phyloP scores from a whole-genome alignment of 92 coral and sea anemone species.

The Pocillopora grandis region DNA sequence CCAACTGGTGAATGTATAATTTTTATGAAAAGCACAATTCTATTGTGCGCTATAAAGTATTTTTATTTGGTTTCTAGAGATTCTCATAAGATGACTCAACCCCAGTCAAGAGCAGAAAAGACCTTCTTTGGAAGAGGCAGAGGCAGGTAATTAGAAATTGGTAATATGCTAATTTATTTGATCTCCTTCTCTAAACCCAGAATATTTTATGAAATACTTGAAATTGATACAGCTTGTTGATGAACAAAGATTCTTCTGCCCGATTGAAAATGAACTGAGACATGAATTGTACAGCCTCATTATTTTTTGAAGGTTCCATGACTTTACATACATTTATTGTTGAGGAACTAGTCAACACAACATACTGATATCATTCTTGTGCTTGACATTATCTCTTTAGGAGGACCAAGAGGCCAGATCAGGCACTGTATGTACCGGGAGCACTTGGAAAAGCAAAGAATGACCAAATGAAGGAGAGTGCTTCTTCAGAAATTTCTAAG shows the following conservation, averaged over 20 bases:
- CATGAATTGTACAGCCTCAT: too few species aligned
- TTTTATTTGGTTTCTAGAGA: not conserved
- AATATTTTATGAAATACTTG: too few species aligned
- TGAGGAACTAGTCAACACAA: not conserved
- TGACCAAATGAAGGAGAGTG: slow-evolving; percentile 4
- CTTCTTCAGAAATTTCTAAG: not conserved
- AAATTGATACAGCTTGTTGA: too few species aligned
- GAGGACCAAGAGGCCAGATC: slow-evolving; percentile 70
- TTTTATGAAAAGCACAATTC: too few species aligned
- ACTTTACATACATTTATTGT: too few species aligned
- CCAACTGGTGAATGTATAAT: too few species aligned
- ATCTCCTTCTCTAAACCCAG: too few species aligned
- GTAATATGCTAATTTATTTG: too few species aligned
- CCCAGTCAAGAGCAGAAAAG: slow-evolving; percentile 9
- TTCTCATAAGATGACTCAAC: slow-evolving; percentile 12
- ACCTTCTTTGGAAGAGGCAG: slow-evolving; percentile 60
- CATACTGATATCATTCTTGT: too few species aligned
- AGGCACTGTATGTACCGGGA: slow-evolving; percentile 71
- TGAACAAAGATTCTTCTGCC: too few species aligned
- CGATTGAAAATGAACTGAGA: too few species aligned
- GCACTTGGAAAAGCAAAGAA: slow-evolving; percentile 61
- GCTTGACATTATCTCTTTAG: slow-evolving; percentile 7
- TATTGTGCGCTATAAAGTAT: not conserved
- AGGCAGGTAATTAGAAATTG: slow-evolving; percentile 16
- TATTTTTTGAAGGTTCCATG: too few species aligned